Evolutionary conservation across 2,888 invertebrate genomes (phyloP).

Genomic region (Platycheirus albimanus): DNA sequence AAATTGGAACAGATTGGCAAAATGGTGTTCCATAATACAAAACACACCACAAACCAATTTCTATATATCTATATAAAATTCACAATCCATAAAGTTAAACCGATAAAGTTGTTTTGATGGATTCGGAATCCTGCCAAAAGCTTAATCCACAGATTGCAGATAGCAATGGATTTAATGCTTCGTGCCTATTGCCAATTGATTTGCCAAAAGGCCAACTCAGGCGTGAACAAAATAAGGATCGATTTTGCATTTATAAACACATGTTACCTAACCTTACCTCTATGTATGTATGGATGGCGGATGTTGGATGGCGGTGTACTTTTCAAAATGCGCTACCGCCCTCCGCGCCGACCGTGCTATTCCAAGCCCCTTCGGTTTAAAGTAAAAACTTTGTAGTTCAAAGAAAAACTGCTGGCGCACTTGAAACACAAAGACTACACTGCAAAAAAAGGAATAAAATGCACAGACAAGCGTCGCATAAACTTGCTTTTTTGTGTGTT

Average conservation of each 20-base stretch:
- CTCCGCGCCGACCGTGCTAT: not conserved
- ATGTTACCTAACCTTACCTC: constrained; percentile 18
- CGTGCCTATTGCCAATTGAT: constrained; percentile 54
- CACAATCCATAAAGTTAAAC: not conserved
- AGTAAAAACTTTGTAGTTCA: not conserved
- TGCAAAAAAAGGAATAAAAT: too few species aligned
- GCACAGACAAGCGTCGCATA: too few species aligned
- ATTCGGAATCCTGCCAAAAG: constrained; percentile 39
- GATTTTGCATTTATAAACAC: constrained; percentile 48
- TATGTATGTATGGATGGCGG: not conserved
- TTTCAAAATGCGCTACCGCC: not conserved
- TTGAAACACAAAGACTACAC: too few species aligned
- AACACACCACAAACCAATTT: not conserved
- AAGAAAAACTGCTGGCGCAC: not conserved
- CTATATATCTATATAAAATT: too few species aligned
- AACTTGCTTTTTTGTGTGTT: too few species aligned
- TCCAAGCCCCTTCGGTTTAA: not conserved
- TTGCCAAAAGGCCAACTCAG: constrained; percentile 53
- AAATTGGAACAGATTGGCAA: constrained; percentile 13
- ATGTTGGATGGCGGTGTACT: not conserved
- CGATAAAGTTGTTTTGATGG: constrained; percentile 12
- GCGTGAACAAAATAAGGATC: constrained; percentile 37
- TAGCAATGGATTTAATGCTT: constrained; percentile 35
- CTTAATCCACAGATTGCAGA: constrained; percentile 53
- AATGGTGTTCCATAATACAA: constrained; percentile 4